phyloP scores from a whole-genome alignment of 1,140 invertebrate genomes.

The Papilio xuthus region DNA sequence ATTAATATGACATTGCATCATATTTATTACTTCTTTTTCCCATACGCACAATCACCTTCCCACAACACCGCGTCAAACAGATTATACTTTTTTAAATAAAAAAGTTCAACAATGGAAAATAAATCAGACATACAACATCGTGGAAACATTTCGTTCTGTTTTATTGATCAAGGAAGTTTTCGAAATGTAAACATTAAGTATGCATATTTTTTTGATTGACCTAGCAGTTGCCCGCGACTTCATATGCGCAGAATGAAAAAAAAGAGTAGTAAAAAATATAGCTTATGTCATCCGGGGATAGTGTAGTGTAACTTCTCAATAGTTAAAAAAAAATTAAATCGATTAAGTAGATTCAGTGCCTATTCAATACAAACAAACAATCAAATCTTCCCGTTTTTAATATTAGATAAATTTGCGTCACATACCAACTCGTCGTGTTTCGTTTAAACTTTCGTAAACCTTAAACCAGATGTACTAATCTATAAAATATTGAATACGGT shows the following conservation, averaged over 20 bases:
- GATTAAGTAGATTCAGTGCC: too few relatives aligned
- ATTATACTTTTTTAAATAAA: background rate
- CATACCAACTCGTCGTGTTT: background rate
- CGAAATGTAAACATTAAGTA: background rate
- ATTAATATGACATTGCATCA: conserved; percentile 27
- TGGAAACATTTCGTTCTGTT: conserved; percentile 7
- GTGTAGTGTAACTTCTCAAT: too few relatives aligned
- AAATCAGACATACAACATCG: conserved; percentile 14
- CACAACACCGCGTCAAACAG: conserved; percentile 4
- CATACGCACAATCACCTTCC: conserved; percentile 23
- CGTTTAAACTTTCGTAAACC: background rate
- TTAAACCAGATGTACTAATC: background rate
- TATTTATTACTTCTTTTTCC: background rate
- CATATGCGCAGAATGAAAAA: too few relatives aligned
- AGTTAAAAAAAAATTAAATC: too few relatives aligned
- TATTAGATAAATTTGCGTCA: background rate
- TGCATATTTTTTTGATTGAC: background rate
- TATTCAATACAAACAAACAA: too few relatives aligned
- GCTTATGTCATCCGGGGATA: too few relatives aligned
- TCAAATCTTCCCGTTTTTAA: too few relatives aligned
- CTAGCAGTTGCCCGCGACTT: too few relatives aligned
- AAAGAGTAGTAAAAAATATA: too few relatives aligned
- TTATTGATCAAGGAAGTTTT: conserved; percentile 31
- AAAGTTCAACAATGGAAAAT: conserved; percentile 4
- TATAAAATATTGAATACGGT: background rate